Base-by-base conservation (phyloP, 2,888 invertebrate species). In the Drymonia ruficornis region DNA sequence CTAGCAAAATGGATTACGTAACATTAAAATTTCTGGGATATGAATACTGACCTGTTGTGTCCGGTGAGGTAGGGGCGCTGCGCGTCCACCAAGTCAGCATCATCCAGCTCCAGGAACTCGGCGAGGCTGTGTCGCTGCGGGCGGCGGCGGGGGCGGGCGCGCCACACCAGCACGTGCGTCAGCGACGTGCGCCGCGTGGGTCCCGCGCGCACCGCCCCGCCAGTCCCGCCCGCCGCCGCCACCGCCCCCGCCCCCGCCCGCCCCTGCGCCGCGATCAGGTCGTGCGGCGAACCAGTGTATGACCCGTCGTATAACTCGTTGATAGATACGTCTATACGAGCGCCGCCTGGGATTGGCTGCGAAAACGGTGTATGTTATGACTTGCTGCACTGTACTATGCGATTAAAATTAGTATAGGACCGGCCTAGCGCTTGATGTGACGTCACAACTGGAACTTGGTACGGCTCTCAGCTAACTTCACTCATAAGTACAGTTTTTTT, bases 301-400 rank as follows among this genome's bases (percentile, higher is more conserved):
- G 98, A 98, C 0, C 98, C 98, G 88, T 99, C 99, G 87, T 98
- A 99, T 59, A 96, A 91, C 84, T 99, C 98, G 89, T 99, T 99
- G 69, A 99, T 97, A 0, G 98, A 97, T 1, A 99, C 98, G 89
- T 99, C 98, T 66, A 99, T 97, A 56, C 98, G 95, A 42, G 98
- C 97, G 59, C 98, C 97, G 73, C 94, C 94, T 0, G 95, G 91
- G 65, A 96, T 96, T 36, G 96, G 96, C 94, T 95, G 83, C 13
- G 7, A 0, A 38, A 44, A 19, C 5, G 13, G 11, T n/a, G 13
- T 36, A n/a, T n/a, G 36, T 13, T 36, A n/a, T 36, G 13, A n/a
- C 36, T 36, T 36, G 23, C n/a, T n/a, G n/a, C n/a, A n/a, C n/a
- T n/a, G n/a, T n/a, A n/a, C n/a, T n/a, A n/a, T n/a, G n/a, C n/a